Evolutionary conservation across 2,888 invertebrate genomes (phyloP), one percentile per base, ranked within the genome.

Genomic region (Zhuqinia jingwanae): DNA sequence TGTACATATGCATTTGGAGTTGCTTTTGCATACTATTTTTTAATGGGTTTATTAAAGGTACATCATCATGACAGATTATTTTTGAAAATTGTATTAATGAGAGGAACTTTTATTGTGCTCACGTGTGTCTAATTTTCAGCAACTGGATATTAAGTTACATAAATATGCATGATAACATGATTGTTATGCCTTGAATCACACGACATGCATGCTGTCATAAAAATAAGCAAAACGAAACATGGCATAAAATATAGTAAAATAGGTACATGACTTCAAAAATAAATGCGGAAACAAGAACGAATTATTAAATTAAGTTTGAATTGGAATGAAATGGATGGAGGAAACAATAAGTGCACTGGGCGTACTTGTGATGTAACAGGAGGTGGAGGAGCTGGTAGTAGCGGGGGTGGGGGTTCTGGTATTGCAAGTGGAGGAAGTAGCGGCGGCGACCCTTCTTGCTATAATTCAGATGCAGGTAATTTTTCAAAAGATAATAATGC

Each of bases 381-480:
- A 6, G 77, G 65, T 17, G 65, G 25, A n/a, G 76, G 13, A 10
- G 56, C 30, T 17, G 58, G 58, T 11, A 15, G 58, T 20, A 20
- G 56, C 22, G 56, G 20, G 6, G 56, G 56, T 42, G 65, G 65
- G 10, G 25, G 47, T 1, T 50, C 30, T n/a, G 80, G 65, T 15
- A 65, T 36, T 13, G 60, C 56, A 60, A 65, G 56, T 56, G 80
- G 73, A 22, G 76, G 60, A 50, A 78, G 77, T 22, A 84, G 77
- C 30, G 75, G 80, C 8, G 60, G 84, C 20, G 84, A 84, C 20
- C 84, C 87, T 53, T 85, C 85, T n/a, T 76, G 84, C 76, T 87
- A 84, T 53, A 85, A 87, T 70, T 87, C 85, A 17, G 87, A 85
- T 60, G 77, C 84, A 47, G 87, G 87, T 87, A 81, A 76, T 8